Percentiles rank a stretch among this genome's conserved stretches.
phyloP scores from a whole-genome alignment of 2,797 vertebrate genomes.

The Morus bassanus region DNA sequence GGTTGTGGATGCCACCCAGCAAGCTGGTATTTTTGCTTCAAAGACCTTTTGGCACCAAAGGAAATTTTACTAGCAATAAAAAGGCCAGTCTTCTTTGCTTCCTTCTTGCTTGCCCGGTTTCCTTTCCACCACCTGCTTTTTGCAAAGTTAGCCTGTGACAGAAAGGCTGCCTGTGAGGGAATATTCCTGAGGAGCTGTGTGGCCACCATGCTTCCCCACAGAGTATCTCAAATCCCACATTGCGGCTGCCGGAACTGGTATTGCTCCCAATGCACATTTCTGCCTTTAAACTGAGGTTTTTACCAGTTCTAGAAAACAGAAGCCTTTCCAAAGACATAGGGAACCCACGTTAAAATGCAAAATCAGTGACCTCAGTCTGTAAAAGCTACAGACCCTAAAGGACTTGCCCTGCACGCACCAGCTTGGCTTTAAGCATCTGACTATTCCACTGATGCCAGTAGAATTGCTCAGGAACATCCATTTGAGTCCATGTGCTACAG shows the following conservation, averaged over 20 bases:
- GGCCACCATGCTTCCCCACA: background rate
- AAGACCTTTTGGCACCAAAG: constrained; percentile 55
- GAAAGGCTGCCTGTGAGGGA: background rate
- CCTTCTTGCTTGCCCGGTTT: background rate
- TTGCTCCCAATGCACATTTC: accelerated
- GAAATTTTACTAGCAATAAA: constrained; percentile 51
- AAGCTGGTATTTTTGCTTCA: constrained; percentile 65
- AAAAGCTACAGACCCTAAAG: background rate
- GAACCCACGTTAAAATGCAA: background rate
- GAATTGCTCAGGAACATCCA: background rate
- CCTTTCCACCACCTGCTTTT: constrained; percentile 24
- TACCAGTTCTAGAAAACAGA: background rate
- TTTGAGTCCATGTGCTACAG: accelerated
- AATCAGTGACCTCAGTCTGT: background rate
- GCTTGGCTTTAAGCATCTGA: background rate
- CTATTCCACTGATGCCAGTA: background rate
- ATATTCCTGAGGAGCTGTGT: background rate
- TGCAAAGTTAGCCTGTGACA: background rate
- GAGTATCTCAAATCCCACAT: accelerated
- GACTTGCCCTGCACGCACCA: background rate
- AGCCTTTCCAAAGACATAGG: background rate
- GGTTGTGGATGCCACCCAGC: constrained; percentile 42
- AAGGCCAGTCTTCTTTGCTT: constrained; percentile 30
- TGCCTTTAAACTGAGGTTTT: background rate
- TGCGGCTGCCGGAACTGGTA: background rate